Evolutionary conservation across 1,140 invertebrate genomes (phyloP), one percentile per base, ranked within the genome.

Genomic region (Diabrotica undecimpunctata): DNA sequence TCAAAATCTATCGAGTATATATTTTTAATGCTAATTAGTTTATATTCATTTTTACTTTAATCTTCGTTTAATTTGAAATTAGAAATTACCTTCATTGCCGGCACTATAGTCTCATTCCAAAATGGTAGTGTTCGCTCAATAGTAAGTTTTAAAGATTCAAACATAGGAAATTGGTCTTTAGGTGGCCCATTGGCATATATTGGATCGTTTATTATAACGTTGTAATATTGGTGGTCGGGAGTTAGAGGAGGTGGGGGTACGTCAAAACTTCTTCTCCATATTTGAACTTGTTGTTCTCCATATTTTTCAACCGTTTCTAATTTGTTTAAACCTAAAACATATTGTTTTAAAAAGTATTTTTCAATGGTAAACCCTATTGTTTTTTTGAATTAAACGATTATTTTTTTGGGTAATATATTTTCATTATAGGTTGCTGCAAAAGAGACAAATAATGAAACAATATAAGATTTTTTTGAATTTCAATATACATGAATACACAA

Each of bases 251-350:
- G 89, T 38, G 89, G 89, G 5, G 85, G 81, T 14, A 83, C 81
- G 70, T 88, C 85, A 75, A 86, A 90, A 66, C 86, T 85, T 10
- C 88, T 80, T 39, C 88, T 79, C 89, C 89, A 91, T 56, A 85
- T 84, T 79, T 86, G 77, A 12, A 84, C 82, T 77, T 86, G 83
- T 25, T 84, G 83, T 74, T 89, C 87, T 1, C 89, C 89, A 75
- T 89, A 88, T 70, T 86, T 85, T 25, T 81, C 81, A 53, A 88
- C 88, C 10, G 88, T 86, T 75, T 90, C 86, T 0, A 84, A 81
- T 76, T 91, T 91, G 70, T 90, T 88, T 5, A 86, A 78, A 5
- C 89, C 89, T 62, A 10, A 10, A 39, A 57, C 10, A 7, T n/a
- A 38, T 58, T 58, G 52, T 7, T 7, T 54, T 0, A 12, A 54